Base-by-base conservation (phyloP, 2,888 invertebrate species). In the Drosophila acutilabella region DNA sequence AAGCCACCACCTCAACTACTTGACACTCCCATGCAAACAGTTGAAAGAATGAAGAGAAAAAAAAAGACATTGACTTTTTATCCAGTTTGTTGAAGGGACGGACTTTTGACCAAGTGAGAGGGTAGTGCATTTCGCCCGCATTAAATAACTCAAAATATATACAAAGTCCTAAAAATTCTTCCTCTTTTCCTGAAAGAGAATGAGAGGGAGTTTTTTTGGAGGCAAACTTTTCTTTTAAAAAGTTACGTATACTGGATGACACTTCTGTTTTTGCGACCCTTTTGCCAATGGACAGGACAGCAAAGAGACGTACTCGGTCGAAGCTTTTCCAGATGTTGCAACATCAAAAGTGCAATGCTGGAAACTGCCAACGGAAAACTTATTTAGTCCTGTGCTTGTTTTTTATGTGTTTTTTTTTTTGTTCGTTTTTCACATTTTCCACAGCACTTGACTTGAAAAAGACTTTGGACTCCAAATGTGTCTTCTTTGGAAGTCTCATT, bases 221-320 rank as follows among this genome's bases (percentile, higher is more conserved):
- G 14, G 20, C 52, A 86, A 84, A 89, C 78, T 89, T 89, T 84
- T 88, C 89, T 84, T 89, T 84, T 89, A 83, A 89, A 84, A 89
- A 89, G 84, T 89, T 87, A 80, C 87, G 80, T 78, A 82, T 67
- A 78, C 73, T 83, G 83, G 71, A 83, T 83, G 87, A 86, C 83
- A 83, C 87, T 88, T 86, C 65, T 80, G 65, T 64, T 71, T 66
- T 71, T 66, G 73, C 36, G 56, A 60, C 56, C 59, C 68, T 52
- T 64, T 48, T 47, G 33, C 30, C 42, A 13, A 18, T 14, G 16
- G 53, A 42, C 53, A 16, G 30, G 41, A 53, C 53, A 13, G 30
- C 33, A 58, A 36, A 30, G 51, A 38, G 58, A n/a, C 13, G 61
- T 7, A 5, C 23, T 45, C 18, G 53, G 36, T 53, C 54, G 71